A percentile compares a stretch with the other conserved stretches of the same genome.
Conservation (phyloP, 1,140 invertebrate genomes). For the Aricia agestis region DNA sequence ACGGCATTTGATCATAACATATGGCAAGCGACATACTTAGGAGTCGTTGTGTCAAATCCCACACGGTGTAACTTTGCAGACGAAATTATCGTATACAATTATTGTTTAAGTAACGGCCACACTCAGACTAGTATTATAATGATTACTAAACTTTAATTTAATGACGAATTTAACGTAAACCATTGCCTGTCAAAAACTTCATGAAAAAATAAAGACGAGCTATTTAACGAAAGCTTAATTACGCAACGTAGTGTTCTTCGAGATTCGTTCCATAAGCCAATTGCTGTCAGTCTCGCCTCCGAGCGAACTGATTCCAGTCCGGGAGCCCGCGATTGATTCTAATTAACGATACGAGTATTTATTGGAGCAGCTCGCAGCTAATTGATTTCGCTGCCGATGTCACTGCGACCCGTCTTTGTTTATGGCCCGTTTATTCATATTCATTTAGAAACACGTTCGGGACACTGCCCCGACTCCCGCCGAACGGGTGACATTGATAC, state of each 20-base stretch:
- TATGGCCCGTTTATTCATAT: conserved; percentile 42
- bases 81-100: too few species aligned
- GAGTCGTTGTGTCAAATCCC: too few species aligned
- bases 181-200: too few species aligned
- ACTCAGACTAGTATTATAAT: too few species aligned
- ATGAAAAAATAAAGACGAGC: not conserved
- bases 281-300: conserved; percentile 59
- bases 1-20: too few species aligned
- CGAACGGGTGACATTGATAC: not conserved
- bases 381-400: conserved; percentile 59
- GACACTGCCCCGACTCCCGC: not conserved
- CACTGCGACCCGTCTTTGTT: conserved; percentile 27
- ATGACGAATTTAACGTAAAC: too few species aligned
- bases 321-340: conserved; percentile 58
- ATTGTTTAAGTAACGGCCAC: too few species aligned
- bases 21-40: too few species aligned
- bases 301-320: conserved; percentile 13
- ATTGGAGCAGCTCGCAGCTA: conserved; percentile 68
- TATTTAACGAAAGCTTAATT: conserved; percentile 4
- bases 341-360: conserved; percentile 74
- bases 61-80: too few species aligned
- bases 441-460: conserved; percentile 18
- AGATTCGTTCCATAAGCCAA: conserved; percentile 59
- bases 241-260: conserved; percentile 49
- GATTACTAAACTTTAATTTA: too few species aligned